A percentile compares a stretch with the other conserved stretches of the same genome.
Conservation (phyloP, 2,888 invertebrate genomes). For the Panzeria rudis region DNA sequence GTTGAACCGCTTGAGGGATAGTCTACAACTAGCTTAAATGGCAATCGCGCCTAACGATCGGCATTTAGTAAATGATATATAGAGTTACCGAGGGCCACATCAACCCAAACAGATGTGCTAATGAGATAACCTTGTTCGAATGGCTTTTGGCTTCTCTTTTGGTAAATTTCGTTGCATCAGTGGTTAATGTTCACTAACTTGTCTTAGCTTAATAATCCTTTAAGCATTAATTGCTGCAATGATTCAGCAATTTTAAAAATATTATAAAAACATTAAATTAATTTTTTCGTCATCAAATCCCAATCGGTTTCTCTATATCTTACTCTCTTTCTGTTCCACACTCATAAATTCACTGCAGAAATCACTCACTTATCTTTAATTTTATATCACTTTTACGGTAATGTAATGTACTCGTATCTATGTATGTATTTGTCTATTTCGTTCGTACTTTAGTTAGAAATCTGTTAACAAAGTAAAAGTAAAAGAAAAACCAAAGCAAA, state of each 20-base stretch:
- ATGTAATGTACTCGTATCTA: no score
- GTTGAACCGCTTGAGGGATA: no score
- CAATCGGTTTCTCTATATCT: background rate
- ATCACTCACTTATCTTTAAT: constrained; percentile 39
- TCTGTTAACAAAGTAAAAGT: constrained; percentile 47
- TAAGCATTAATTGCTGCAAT: background rate
- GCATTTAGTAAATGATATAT: no score
- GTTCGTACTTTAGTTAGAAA: constrained; percentile 42
- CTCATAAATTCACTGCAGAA: constrained; percentile 1
- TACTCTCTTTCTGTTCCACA: background rate
- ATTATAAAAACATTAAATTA: background rate
- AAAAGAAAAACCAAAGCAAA: constrained; percentile 50
- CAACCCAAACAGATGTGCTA: no score
- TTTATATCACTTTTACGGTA: constrained; percentile 48
- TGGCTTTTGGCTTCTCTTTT: background rate
- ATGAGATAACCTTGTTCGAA: background rate
- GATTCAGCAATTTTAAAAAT: constrained; percentile 20
- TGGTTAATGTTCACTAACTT: background rate
- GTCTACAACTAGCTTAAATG: no score
- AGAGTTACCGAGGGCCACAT: no score
- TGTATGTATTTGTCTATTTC: background rate
- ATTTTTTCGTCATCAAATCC: background rate
- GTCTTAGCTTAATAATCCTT: constrained; percentile 6
- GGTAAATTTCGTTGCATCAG: background rate
- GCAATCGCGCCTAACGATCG: no score